These are phyloP conservation scores for Grapholita molesta DNA, from an alignment of 1,140 invertebrate species.

Conservation along the genomic window DNA sequence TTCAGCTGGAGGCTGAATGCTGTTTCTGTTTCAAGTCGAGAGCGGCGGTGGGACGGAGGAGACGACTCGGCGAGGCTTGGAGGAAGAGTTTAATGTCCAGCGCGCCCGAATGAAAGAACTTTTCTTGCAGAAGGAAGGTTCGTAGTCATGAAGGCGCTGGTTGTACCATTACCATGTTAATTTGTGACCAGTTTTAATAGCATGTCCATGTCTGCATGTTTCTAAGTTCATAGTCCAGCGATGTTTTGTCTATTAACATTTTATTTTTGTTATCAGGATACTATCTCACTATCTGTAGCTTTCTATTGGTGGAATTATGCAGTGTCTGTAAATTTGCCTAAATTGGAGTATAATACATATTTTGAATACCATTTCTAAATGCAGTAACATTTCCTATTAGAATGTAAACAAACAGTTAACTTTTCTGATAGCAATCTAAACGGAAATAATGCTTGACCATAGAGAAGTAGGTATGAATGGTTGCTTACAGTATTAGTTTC, in stretches of 20 bases:
- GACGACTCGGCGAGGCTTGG: constrained; percentile 78
- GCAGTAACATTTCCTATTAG: too few species aligned
- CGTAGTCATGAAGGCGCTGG: constrained; percentile 30
- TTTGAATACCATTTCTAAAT: too few species aligned
- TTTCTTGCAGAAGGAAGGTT: constrained; percentile 95
- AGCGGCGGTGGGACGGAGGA: constrained; percentile 41
- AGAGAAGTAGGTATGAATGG: too few species aligned
- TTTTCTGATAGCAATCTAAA: too few species aligned
- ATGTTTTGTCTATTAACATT: constrained; percentile 3
- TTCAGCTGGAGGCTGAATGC: constrained; percentile 47
- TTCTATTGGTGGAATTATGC: background rate
- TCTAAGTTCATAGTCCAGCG: background rate
- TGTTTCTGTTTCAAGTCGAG: constrained; percentile 69
- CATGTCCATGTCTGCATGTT: background rate
- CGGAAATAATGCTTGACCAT: too few species aligned
- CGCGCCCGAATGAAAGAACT: constrained; percentile 95
- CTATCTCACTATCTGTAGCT: too few species aligned
- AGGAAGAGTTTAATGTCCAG: constrained; percentile 92
- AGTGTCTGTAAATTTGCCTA: background rate
- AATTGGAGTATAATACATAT: too few species aligned
- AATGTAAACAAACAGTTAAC: too few species aligned
- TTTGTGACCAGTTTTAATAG: background rate
- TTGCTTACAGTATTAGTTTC: too few species aligned
- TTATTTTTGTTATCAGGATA: background rate
- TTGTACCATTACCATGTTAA: constrained; percentile 11